A percentile compares a stretch with the other conserved stretches of the same genome.
Evolutionary conservation across 2,797 vertebrate genomes (phyloP).

Genomic region (Mormyrops attenuatus): DNA sequence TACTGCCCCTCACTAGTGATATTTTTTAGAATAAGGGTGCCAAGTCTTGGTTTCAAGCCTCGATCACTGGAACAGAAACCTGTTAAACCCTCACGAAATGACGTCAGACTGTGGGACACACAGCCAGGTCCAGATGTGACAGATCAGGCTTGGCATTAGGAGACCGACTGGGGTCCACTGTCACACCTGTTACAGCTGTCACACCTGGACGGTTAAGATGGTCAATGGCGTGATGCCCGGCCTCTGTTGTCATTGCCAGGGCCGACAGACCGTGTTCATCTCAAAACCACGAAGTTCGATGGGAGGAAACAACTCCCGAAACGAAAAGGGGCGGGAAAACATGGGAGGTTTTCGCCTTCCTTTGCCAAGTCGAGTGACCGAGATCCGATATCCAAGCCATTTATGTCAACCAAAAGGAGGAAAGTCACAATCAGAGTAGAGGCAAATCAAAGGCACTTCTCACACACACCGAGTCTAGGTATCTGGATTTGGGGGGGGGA

Average conservation of each 20-base stretch:
- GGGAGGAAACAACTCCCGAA: background rate
- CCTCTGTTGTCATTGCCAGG: background rate
- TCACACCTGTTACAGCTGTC: background rate
- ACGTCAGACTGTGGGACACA: background rate
- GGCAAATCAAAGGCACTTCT: background rate
- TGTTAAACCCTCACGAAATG: background rate
- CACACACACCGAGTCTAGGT: background rate
- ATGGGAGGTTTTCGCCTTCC: background rate
- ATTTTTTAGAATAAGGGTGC: background rate
- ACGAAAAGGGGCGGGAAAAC: background rate
- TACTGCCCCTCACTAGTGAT: background rate
- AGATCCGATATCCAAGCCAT: background rate
- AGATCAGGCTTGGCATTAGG: background rate
- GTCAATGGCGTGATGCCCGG: background rate
- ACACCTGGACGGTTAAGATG: background rate
- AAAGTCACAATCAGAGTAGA: background rate
- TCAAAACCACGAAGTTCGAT: background rate
- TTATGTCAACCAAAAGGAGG: background rate
- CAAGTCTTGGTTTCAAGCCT: background rate
- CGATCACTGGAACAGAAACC: background rate
- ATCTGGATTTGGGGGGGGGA: background rate
- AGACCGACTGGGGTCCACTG: background rate
- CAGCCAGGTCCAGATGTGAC: background rate
- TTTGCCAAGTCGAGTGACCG: background rate
- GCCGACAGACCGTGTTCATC: background rate